A percentile compares a stretch with the other conserved stretches of the same genome.
These are phyloP conservation scores for Platycnemis pennipes DNA, from an alignment of 2,888 invertebrate species.

Conservation along the genomic window DNA sequence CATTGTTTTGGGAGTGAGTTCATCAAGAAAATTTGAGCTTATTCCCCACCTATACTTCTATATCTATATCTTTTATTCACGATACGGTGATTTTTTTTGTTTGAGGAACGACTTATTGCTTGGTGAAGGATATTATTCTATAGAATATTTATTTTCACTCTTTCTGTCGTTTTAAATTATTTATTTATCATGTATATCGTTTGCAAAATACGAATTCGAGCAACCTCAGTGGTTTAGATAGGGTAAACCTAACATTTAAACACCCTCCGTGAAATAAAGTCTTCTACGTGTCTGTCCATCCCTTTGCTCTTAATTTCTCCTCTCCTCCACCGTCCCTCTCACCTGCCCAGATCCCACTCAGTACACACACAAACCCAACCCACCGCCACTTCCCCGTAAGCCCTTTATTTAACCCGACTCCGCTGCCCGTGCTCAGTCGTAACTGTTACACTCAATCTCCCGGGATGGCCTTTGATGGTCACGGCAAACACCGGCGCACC, in stretches of 20 bases:
- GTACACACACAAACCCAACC: neutral
- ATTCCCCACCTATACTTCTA: too few species aligned
- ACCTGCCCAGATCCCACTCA: neutral
- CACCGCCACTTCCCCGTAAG: neutral
- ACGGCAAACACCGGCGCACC: neutral
- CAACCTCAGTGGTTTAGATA: neutral
- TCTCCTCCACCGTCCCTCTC: neutral
- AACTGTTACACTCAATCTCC: slow-evolving; percentile 65
- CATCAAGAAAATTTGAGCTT: too few species aligned
- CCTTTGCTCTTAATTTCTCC: neutral
- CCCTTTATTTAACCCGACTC: slow-evolving; percentile 38
- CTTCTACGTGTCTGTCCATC: neutral
- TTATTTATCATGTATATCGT: too few species aligned
- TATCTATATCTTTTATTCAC: too few species aligned
- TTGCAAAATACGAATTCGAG: too few species aligned
- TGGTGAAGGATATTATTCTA: too few species aligned
- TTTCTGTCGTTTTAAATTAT: neutral
- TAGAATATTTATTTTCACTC: too few species aligned
- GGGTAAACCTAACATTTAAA: neutral
- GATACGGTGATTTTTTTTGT: too few species aligned
- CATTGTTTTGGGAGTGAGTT: too few species aligned
- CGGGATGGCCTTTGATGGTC: slow-evolving; percentile 48
- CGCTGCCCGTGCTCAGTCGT: slow-evolving; percentile 44
- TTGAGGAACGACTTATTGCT: too few species aligned
- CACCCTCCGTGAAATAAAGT: neutral